Percentiles rank a stretch among this genome's conserved stretches.
phyloP scores from a whole-genome alignment of 2,113 vertebrate genomes.

The Addax nasomaculatus region DNA sequence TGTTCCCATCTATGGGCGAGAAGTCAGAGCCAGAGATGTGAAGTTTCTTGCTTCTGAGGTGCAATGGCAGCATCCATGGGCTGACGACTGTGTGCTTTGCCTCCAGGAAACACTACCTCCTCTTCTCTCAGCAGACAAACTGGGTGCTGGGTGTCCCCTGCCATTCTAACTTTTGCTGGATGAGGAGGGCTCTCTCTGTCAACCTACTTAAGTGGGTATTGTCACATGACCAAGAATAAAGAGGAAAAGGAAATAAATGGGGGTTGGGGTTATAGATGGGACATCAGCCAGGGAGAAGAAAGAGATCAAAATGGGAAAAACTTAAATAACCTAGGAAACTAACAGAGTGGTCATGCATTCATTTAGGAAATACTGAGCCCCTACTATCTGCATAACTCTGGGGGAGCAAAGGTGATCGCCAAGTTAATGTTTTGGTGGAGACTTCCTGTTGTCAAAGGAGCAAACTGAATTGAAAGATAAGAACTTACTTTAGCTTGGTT shows the following conservation, averaged over 20 bases:
- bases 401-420: background rate
- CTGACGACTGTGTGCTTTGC: background rate
- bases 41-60: background rate
- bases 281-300: background rate
- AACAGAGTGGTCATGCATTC: background rate
- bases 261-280: background rate
- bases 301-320: background rate
- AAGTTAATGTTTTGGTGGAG: background rate
- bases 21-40: background rate
- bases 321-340: background rate
- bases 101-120: background rate
- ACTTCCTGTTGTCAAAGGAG: background rate
- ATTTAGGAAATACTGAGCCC: background rate
- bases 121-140: background rate
- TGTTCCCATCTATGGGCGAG: background rate
- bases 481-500: background rate
- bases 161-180: background rate
- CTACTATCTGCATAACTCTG: background rate
- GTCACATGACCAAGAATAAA: background rate
- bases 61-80: accelerated
- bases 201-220: background rate
- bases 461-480: background rate
- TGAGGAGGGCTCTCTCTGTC: background rate
- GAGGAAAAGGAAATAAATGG: background rate
- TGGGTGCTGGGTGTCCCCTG: background rate